Base-by-base conservation (phyloP, 2,888 invertebrate species). In the Phortica okadai region DNA sequence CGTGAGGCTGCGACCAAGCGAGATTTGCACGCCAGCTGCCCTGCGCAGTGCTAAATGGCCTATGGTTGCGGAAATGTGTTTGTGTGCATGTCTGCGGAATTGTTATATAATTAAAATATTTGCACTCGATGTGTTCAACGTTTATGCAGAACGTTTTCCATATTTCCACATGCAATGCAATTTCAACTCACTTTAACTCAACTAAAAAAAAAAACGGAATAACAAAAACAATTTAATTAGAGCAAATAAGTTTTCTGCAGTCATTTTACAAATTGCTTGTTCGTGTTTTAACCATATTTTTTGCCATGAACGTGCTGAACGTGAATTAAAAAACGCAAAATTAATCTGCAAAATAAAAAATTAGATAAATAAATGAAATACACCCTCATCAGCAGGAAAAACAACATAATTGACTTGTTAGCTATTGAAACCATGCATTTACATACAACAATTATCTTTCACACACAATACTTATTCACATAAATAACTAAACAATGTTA, bases 161-260 rank as follows among this genome's bases (percentile, higher is more conserved):
- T 42, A 16, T 66, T 42, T 42, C 10, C 42, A 10, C 42, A 42
- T 66, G 66, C 66, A 42, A 42, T 6, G n/a, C 66, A 8, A 33
- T 4, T 25, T 25, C 16, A 62, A 21, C 7, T 6, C 16, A 62
- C 16, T 62, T 16, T 33, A 62, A 62, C 25, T 25, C 6, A 66
- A 16, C 66, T 33, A 58, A 76, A 73, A 56, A 21, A 62, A 58
- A 44, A 33, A 54, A 14, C 7, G 66, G 66, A 8, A 11, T 8
- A 73, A 62, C 44, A 25, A 66, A 79, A 75, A 73, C 69, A 45
- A 81, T 82, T 82, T 87, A 84, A 84, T 84, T 85, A 87, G 80
- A 76, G 81, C 78, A 85, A 80, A 81, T 81, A 78, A 82, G 74
- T 33, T 33, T 54, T 44, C 45, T 64, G 50, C 10, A 16, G 62